Percentiles rank a stretch among this genome's conserved stretches.
Conservation (phyloP, 2,113 vertebrate species). For the Phainopepla nitens region DNA sequence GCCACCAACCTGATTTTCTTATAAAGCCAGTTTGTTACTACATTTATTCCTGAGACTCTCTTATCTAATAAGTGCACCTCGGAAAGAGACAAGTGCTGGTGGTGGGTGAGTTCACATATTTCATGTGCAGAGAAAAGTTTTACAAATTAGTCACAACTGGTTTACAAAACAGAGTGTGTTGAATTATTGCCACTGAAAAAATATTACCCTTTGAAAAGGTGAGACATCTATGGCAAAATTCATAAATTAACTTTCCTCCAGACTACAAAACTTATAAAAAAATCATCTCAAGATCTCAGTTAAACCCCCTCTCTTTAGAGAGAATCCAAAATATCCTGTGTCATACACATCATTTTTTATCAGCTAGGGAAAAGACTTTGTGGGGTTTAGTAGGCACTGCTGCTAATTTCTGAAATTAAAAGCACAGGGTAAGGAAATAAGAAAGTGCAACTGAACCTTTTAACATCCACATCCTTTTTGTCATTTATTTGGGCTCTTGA, state of each 20-base stretch:
- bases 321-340: background rate
- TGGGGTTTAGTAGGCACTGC: rapidly evolving
- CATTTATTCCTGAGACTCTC: background rate
- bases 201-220: background rate
- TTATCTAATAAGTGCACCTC: background rate
- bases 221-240: background rate
- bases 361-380: background rate
- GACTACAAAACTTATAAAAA: background rate
- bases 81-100: background rate
- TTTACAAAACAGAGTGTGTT: background rate
- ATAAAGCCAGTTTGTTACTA: background rate
- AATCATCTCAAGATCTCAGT: background rate
- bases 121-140: background rate
- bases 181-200: background rate
- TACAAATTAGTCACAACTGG: background rate
- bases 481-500: background rate
- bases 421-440: background rate
- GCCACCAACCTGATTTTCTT: background rate
- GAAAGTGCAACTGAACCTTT: background rate
- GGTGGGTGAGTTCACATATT: background rate
- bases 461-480: background rate
- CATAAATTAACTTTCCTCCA: background rate
- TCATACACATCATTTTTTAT: background rate
- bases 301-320: background rate
- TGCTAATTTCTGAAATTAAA: background rate